These are phyloP conservation scores for Carassius auratus DNA, from an alignment of 2,113 vertebrate species.

Conservation along the genomic window DNA sequence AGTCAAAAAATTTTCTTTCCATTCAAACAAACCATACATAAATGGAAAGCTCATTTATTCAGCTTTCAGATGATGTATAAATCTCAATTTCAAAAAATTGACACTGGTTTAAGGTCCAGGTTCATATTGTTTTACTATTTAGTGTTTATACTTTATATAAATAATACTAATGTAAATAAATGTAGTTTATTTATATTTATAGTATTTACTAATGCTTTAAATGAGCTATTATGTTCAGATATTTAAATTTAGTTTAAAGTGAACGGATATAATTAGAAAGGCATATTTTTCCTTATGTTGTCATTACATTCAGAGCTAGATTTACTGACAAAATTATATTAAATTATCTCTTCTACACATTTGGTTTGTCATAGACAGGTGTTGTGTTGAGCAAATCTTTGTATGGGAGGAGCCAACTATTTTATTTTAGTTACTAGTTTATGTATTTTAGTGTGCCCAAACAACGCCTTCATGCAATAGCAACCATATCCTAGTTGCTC, in stretches of 20 bases:
- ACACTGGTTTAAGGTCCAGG: too few species aligned
- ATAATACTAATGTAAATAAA: too few species aligned
- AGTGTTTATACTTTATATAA: neutral
- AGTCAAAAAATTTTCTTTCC: too few species aligned
- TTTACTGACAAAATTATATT: neutral
- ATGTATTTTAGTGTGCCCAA: constrained; percentile 24
- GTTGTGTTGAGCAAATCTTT: neutral
- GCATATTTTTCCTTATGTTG: too few species aligned
- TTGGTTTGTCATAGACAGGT: neutral
- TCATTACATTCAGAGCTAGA: neutral
- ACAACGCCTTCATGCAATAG: neutral
- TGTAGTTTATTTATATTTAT: neutral
- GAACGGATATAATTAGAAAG: too few species aligned
- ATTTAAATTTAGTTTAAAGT: too few species aligned
- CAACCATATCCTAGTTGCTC: constrained; percentile 1
- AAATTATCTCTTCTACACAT: neutral
- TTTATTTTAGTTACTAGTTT: neutral
- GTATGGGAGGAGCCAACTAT: neutral
- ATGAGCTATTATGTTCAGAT: too few species aligned
- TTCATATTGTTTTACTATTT: neutral
- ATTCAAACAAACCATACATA: too few species aligned
- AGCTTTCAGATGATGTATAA: too few species aligned
- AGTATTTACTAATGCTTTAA: neutral
- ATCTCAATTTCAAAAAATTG: too few species aligned
- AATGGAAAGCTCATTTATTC: too few species aligned